A percentile compares a stretch with the other conserved stretches of the same genome.
Evolutionary conservation across 2,888 invertebrate genomes (phyloP).

Genomic region (Camptogramma bilineatum): DNA sequence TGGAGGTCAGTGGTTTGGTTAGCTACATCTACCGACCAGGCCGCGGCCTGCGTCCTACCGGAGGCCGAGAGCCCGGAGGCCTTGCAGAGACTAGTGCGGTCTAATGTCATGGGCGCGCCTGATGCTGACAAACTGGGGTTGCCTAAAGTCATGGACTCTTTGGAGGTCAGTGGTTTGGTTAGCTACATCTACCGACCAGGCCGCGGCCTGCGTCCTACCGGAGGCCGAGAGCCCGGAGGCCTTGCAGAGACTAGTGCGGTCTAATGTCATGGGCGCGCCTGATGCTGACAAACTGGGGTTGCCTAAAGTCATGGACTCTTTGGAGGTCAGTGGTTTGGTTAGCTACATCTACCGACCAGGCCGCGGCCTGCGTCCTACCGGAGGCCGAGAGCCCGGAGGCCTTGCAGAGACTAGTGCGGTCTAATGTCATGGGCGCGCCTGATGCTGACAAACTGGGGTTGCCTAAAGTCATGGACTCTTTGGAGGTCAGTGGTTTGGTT

Average conservation of each 20-base stretch:
- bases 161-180: slow-evolving; percentile 92
- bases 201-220: slow-evolving; percentile 73
- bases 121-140: slow-evolving; percentile 98
- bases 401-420: slow-evolving; percentile 94
- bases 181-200: too few species aligned
- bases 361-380: slow-evolving; percentile 73
- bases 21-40: too few species aligned
- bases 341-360: too few species aligned
- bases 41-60: slow-evolving; percentile 73
- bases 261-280: slow-evolving; percentile 95
- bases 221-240: slow-evolving; percentile 88
- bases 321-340: slow-evolving; percentile 92
- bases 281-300: slow-evolving; percentile 98
- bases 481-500: slow-evolving; percentile 92
- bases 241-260: slow-evolving; percentile 94
- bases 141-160: slow-evolving; percentile 95
- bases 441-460: slow-evolving; percentile 98
- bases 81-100: slow-evolving; percentile 94
- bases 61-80: slow-evolving; percentile 88
- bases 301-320: slow-evolving; percentile 95
- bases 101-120: slow-evolving; percentile 95
- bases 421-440: slow-evolving; percentile 95
- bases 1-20: slow-evolving; percentile 92
- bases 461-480: slow-evolving; percentile 95
- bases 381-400: slow-evolving; percentile 88